These are phyloP conservation scores for Radopholus similis DNA, from an alignment of 1,140 invertebrate genomes.

Conservation along the genomic window DNA sequence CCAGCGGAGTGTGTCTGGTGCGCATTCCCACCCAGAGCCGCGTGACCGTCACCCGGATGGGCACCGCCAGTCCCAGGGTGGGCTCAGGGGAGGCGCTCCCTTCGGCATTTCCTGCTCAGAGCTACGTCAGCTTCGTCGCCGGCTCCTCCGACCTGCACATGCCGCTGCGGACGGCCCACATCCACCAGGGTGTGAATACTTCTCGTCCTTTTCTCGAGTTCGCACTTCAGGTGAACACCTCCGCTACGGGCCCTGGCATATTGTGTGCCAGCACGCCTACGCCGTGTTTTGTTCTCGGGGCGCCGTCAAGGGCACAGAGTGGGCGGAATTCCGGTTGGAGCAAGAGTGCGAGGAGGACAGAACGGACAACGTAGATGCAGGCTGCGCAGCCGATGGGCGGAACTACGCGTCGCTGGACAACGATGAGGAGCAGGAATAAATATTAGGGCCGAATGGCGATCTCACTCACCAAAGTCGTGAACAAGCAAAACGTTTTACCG, in stretches of 20 bases:
- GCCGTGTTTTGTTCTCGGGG: not conserved
- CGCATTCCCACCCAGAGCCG: not conserved
- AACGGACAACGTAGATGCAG: not conserved
- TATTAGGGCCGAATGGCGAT: no score
- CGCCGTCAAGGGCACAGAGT: not conserved
- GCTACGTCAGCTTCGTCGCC: not conserved
- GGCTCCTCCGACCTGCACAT: not conserved
- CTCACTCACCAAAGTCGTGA: no score
- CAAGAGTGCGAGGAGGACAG: not conserved
- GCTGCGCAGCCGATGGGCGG: not conserved
- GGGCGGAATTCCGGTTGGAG: constrained; percentile 3
- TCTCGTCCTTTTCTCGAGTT: not conserved
- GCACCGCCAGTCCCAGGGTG: not conserved
- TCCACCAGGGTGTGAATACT: not conserved
- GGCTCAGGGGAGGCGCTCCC: not conserved
- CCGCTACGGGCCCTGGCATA: not conserved
- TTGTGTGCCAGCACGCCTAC: constrained; percentile 11
- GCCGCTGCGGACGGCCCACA: not conserved
- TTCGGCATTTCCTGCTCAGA: not conserved
- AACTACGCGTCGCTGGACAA: no score
- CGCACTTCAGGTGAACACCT: not conserved
- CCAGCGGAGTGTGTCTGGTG: not conserved
- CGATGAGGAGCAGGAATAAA: no score
- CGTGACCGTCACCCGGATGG: not conserved
- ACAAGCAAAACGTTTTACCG: no score